Conservation (phyloP, 1,140 invertebrate species). For the Brachionus angularis region DNA sequence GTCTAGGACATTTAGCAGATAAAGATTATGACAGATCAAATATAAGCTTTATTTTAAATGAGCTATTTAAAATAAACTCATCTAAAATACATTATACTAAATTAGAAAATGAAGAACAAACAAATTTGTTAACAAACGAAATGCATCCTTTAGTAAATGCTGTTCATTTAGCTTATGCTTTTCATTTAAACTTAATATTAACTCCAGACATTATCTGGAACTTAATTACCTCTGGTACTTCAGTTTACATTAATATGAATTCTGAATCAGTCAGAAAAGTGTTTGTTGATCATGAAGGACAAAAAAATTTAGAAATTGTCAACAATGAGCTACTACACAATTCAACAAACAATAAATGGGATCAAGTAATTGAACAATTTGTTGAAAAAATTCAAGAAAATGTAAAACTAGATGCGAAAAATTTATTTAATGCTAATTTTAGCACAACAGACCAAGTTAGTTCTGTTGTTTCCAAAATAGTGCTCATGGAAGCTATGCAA, state of each 20-base stretch:
- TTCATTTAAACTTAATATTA: conserved; percentile 20
- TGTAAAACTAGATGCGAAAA: background rate
- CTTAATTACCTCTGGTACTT: background rate
- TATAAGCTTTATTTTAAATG: background rate
- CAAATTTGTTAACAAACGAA: conserved; percentile 1
- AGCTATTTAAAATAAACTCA: background rate
- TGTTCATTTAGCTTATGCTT: conserved; percentile 20
- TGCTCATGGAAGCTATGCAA: conserved; percentile 16
- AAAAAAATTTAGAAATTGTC: conserved; percentile 16
- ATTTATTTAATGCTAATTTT: conserved; percentile 30
- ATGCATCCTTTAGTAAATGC: conserved; percentile 30
- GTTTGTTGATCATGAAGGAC: conserved; percentile 39
- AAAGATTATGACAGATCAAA: background rate
- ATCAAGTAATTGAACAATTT: conserved; percentile 20
- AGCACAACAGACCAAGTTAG: conserved; percentile 5
- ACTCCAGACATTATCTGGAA: conserved; percentile 39
- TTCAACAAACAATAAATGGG: conserved; percentile 16
- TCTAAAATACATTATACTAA: conserved; percentile 8
- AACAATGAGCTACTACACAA: conserved; percentile 2
- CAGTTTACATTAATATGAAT: conserved; percentile 25
- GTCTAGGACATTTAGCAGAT: background rate
- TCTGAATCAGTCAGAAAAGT: background rate
- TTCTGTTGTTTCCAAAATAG: conserved; percentile 5
- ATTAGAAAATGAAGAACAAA: background rate
- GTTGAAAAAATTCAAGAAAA: conserved; percentile 5